A percentile compares a stretch with the other conserved stretches of the same genome.
Conservation (phyloP, 1,140 invertebrate species). For the Holotrichia oblita region DNA sequence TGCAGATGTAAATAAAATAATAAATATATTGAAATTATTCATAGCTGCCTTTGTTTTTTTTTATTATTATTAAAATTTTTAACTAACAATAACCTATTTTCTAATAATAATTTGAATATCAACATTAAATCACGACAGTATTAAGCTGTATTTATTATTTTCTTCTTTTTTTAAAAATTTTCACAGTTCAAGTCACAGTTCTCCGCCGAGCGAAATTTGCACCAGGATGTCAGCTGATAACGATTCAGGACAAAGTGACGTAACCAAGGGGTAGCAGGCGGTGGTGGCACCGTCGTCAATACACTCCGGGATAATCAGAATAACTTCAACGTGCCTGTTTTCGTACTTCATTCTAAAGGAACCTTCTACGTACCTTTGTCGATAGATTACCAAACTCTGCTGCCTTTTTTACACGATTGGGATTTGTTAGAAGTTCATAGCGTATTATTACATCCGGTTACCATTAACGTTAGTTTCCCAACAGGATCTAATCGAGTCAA, state of each 20-base stretch:
- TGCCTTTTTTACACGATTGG: slow-evolving; percentile 73
- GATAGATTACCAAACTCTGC: slow-evolving; percentile 79
- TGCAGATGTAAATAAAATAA: no score
- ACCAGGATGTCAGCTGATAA: slow-evolving; percentile 53
- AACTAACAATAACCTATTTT: no score
- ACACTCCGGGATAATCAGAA: slow-evolving; percentile 46
- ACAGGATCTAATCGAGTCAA: slow-evolving; percentile 16
- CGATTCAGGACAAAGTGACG: slow-evolving; percentile 47
- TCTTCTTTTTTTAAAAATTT: background rate
- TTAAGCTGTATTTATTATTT: slow-evolving; percentile 8
- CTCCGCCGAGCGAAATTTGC: slow-evolving; percentile 55
- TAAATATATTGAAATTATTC: no score
- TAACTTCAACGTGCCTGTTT: slow-evolving; percentile 73
- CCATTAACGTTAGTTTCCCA: slow-evolving; percentile 86
- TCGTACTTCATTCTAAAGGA: slow-evolving; percentile 84
- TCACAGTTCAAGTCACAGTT: slow-evolving; percentile 55
- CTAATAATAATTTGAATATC: no score
- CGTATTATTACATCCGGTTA: slow-evolving; percentile 86
- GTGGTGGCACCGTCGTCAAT: slow-evolving; percentile 54
- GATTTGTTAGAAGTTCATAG: slow-evolving; percentile 68
- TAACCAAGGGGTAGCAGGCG: slow-evolving; percentile 52
- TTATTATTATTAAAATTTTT: no score
- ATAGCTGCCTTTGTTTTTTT: no score
- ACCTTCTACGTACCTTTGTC: slow-evolving; percentile 92
- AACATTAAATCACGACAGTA: background rate